Conservation (phyloP, 2,888 invertebrate species). For the Polydrusus pterygomalis region DNA sequence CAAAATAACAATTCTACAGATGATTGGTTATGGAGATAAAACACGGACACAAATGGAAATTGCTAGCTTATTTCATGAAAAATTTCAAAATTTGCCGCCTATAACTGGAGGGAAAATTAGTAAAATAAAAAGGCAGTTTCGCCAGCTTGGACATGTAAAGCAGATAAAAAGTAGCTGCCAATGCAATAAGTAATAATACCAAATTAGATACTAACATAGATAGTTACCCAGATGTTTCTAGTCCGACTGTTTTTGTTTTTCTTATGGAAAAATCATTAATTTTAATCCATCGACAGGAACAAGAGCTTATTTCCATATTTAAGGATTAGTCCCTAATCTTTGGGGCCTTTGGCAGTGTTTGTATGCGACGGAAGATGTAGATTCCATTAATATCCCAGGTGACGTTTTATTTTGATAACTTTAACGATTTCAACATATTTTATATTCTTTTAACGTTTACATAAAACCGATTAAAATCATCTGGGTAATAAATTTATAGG, state of each 20-base stretch:
- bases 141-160: too few relatives aligned
- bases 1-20: too few relatives aligned
- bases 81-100: too few relatives aligned
- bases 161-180: too few relatives aligned
- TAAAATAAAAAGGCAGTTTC: too few relatives aligned
- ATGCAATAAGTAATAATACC: too few relatives aligned
- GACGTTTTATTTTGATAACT: slow-evolving; percentile 18
- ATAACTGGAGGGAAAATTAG: too few relatives aligned
- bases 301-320: slow-evolving; percentile 30
- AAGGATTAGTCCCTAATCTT: slow-evolving; percentile 10
- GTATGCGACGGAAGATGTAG: slow-evolving; percentile 19
- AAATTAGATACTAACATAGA: too few relatives aligned
- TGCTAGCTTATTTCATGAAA: too few relatives aligned
- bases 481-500: background rate
- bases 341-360: slow-evolving; percentile 18
- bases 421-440: background rate
- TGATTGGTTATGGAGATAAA: too few relatives aligned
- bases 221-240: slow-evolving; percentile 9
- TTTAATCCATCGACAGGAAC: slow-evolving; percentile 43
- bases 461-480: background rate
- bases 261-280: slow-evolving; percentile 43
- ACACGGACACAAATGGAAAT: too few relatives aligned
- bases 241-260: slow-evolving; percentile 8
- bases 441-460: background rate
- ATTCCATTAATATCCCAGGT: background rate